phyloP scores from a whole-genome alignment of 2,113 vertebrate genomes.

The Hydrolagus affinis region DNA sequence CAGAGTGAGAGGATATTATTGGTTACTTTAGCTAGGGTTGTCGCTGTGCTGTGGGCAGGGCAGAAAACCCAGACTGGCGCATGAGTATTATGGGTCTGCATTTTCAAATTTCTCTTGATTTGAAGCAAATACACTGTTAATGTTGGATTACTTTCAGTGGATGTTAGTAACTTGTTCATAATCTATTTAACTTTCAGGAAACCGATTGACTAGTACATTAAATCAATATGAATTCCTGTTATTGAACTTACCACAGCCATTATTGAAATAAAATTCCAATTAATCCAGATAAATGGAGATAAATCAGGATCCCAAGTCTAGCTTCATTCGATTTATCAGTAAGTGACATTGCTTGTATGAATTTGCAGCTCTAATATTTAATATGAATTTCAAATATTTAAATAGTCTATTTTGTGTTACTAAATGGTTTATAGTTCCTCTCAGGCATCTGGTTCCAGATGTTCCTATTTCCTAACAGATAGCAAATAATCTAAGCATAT shows the following conservation, averaged over 20 bases:
- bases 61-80: no score
- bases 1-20: no score
- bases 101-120: not conserved
- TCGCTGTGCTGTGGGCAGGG: no score
- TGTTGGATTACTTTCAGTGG: not conserved
- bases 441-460: no score
- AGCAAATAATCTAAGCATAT: no score
- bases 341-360: not conserved
- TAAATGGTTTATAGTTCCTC: no score
- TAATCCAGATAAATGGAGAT: not conserved
- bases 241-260: slow-evolving; percentile 2
- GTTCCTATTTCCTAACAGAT: no score
- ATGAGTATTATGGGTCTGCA: no score
- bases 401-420: not conserved
- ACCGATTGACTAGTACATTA: slow-evolving; percentile 10
- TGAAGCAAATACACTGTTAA: not conserved
- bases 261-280: slow-evolving; percentile 13
- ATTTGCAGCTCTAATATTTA: not conserved
- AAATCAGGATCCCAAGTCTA: not conserved
- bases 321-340: no score
- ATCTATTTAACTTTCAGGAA: not conserved
- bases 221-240: not conserved
- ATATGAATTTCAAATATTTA: not conserved
- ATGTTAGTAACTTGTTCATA: not conserved
- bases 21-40: no score